Evolutionary conservation across 2,113 vertebrate species (phyloP).

Genomic region (Salvelinus sp.): DNA sequence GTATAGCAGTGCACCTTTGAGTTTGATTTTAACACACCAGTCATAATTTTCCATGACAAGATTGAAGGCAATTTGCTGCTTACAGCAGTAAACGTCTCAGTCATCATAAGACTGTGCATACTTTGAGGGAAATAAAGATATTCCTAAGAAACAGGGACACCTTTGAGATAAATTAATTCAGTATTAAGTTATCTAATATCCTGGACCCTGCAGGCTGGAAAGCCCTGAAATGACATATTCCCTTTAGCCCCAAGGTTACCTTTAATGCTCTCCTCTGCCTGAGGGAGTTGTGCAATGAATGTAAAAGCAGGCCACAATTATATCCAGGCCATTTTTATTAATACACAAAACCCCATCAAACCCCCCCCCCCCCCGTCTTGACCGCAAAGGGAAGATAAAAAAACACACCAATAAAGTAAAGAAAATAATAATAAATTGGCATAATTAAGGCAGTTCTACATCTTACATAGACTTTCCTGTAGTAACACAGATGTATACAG

Average conservation of each 20-base stretch:
- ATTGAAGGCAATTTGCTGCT: neutral
- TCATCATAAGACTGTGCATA: neutral
- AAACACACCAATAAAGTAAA: constrained; percentile 76
- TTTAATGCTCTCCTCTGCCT: constrained; percentile 13
- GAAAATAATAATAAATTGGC: constrained; percentile 54
- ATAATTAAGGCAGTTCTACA: constrained; percentile 79
- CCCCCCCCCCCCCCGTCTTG: constrained; percentile 48
- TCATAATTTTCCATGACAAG: neutral
- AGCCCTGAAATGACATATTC: neutral
- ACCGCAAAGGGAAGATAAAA: constrained; percentile 63
- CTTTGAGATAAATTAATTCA: too few species aligned
- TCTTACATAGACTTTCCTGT: constrained; percentile 68
- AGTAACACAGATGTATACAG: constrained; percentile 71
- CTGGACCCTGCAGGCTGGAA: too few species aligned
- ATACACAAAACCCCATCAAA: constrained; percentile 70
- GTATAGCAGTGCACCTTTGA: too few species aligned
- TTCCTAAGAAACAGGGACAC: too few species aligned
- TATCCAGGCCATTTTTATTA: constrained; percentile 78
- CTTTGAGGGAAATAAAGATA: neutral
- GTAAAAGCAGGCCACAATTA: constrained; percentile 69
- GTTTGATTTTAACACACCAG: too few species aligned
- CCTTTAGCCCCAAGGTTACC: neutral
- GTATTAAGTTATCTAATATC: too few species aligned
- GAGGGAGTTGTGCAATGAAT: constrained; percentile 63
- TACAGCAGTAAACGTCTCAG: neutral